Conservation (phyloP, 2,888 invertebrate species). For the Patella ulyssiponensis region DNA sequence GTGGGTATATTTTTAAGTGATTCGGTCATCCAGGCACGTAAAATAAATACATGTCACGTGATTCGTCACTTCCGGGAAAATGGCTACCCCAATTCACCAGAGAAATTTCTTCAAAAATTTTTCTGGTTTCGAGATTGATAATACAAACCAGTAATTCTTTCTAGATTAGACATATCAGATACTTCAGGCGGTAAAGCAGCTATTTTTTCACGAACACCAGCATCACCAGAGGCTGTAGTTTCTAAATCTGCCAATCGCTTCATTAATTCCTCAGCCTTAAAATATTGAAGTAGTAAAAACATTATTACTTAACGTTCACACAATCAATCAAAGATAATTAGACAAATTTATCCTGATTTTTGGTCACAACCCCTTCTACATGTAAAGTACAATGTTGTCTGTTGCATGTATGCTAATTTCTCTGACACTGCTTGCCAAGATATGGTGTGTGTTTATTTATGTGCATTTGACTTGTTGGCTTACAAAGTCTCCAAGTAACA, state of each 20-base stretch:
- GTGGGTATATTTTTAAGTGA: no score
- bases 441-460: no score
- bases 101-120: no score
- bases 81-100: no score
- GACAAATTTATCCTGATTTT: not conserved
- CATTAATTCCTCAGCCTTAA: conserved; percentile 89
- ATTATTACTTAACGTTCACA: not conserved
- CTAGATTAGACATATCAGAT: conserved; percentile 88
- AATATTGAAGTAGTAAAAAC: conserved; percentile 13
- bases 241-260: conserved; percentile 85
- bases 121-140: no score
- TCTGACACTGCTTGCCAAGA: no score
- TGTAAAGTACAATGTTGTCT: conserved; percentile 2
- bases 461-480: no score
- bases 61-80: no score
- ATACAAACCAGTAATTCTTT: conserved; percentile 84
- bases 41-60: no score
- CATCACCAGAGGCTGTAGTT: conserved; percentile 95
- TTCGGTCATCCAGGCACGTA: no score
- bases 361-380: conserved; percentile 19
- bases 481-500: no score
- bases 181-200: conserved; percentile 95
- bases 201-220: conserved; percentile 90
- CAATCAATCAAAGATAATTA: not conserved
- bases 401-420: no score